Conservation (phyloP, 2,888 invertebrate genomes). For the Podotricha telesiphe region DNA sequence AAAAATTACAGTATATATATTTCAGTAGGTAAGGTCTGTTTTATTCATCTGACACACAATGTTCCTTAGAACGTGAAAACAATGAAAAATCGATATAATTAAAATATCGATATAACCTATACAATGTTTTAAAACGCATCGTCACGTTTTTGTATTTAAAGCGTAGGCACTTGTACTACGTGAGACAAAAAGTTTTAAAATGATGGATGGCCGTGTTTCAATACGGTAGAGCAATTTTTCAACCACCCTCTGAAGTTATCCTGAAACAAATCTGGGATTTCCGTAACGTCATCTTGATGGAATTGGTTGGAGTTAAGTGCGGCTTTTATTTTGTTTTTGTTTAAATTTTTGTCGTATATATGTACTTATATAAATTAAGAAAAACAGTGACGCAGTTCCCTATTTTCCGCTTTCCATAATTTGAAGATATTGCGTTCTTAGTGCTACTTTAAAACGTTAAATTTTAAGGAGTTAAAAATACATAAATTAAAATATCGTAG, state of each 20-base stretch:
- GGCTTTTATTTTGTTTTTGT: background rate
- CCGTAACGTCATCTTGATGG: constrained; percentile 22
- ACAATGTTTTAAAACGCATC: background rate
- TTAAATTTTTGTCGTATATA: too few relatives aligned
- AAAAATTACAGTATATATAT: too few relatives aligned
- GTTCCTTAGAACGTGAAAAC: too few relatives aligned
- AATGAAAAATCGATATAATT: background rate
- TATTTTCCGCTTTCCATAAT: too few relatives aligned
- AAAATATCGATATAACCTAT: background rate
- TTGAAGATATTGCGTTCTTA: too few relatives aligned
- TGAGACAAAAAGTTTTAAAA: constrained; percentile 47
- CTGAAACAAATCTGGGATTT: constrained; percentile 29
- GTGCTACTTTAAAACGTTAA: too few relatives aligned
- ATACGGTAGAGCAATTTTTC: constrained; percentile 44
- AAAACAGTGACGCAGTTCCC: too few relatives aligned
- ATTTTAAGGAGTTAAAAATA: too few relatives aligned
- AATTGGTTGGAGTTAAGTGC: constrained; percentile 1
- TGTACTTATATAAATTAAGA: too few relatives aligned
- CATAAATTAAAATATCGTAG: too few relatives aligned
- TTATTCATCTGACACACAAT: too few relatives aligned
- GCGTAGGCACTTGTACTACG: constrained; percentile 9
- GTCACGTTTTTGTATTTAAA: constrained; percentile 9
- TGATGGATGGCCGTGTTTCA: constrained; percentile 55
- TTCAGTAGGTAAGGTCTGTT: too few relatives aligned
- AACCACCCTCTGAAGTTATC: constrained; percentile 23